phyloP scores from a whole-genome alignment of 2,113 vertebrate genomes.

The Anarhynchus alexandrinus region DNA sequence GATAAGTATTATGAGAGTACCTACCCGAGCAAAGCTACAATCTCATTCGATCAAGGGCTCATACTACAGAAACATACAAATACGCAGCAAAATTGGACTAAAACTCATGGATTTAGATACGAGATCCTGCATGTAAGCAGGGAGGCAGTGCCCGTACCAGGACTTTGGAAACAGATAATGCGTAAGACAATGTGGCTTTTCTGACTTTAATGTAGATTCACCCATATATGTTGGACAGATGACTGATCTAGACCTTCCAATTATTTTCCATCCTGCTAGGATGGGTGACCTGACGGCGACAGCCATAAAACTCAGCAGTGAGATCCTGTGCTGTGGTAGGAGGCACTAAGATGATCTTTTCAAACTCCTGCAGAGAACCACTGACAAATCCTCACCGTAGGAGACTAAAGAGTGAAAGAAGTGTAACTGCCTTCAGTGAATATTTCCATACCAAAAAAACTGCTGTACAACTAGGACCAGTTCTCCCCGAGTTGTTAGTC shows the following conservation, averaged over 20 bases:
- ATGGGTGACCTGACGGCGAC: neutral
- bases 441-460: neutral
- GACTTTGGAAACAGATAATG: neutral
- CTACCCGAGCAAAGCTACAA: neutral
- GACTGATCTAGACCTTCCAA: neutral
- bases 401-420: neutral
- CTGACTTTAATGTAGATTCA: neutral
- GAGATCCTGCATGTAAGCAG: neutral
- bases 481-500: neutral
- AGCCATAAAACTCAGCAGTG: neutral
- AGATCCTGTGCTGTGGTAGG: neutral
- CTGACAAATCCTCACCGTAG: neutral
- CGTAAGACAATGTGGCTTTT: neutral
- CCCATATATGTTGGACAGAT: neutral
- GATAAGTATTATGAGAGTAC: accelerated
- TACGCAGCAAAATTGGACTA: neutral
- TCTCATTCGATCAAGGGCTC: neutral
- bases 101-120: neutral
- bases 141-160: neutral
- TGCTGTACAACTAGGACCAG: neutral
- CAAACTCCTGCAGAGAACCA: neutral
- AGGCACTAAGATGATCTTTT: neutral
- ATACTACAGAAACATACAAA: neutral
- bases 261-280: neutral
- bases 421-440: neutral